A percentile compares a stretch with the other conserved stretches of the same genome.
Evolutionary conservation across 2,888 invertebrate species (phyloP).

Genomic region (Andrena trimmerana): DNA sequence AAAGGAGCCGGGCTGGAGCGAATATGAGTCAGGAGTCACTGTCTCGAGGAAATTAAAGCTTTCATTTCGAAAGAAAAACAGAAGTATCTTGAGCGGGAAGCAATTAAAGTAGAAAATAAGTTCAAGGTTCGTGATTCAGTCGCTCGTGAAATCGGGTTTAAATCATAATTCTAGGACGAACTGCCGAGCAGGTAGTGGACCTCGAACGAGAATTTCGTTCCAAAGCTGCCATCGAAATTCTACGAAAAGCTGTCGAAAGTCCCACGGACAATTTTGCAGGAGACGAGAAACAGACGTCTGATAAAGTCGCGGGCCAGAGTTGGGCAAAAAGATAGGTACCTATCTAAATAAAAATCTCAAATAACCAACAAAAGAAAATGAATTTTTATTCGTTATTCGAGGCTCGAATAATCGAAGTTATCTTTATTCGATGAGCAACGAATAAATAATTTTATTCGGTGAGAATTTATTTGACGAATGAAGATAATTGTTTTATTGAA

Average conservation of each 20-base stretch:
- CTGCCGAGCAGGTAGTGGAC: background rate
- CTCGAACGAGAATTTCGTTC: background rate
- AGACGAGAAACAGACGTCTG: background rate
- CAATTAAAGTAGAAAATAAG: conserved; percentile 43
- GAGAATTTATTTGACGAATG: too few species aligned
- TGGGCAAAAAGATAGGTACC: too few species aligned
- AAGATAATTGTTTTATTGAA: too few species aligned
- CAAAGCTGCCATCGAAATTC: too few species aligned
- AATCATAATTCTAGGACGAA: conserved; percentile 10
- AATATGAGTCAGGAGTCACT: background rate
- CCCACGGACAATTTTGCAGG: background rate
- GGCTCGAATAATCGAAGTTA: too few species aligned
- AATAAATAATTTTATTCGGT: too few species aligned
- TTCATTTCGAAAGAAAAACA: conserved; percentile 9
- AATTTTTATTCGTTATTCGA: too few species aligned
- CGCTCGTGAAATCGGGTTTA: background rate
- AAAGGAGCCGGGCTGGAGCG: background rate
- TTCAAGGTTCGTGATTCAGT: background rate
- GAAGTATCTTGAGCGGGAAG: conserved; percentile 1
- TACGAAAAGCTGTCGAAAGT: background rate
- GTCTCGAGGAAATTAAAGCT: conserved; percentile 5
- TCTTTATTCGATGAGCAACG: too few species aligned
- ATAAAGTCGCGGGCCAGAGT: background rate
- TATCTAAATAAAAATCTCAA: too few species aligned
- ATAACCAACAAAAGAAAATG: too few species aligned